Conservation (phyloP, 2,888 invertebrate genomes). For the Poecilobothrus nobilitatus region DNA sequence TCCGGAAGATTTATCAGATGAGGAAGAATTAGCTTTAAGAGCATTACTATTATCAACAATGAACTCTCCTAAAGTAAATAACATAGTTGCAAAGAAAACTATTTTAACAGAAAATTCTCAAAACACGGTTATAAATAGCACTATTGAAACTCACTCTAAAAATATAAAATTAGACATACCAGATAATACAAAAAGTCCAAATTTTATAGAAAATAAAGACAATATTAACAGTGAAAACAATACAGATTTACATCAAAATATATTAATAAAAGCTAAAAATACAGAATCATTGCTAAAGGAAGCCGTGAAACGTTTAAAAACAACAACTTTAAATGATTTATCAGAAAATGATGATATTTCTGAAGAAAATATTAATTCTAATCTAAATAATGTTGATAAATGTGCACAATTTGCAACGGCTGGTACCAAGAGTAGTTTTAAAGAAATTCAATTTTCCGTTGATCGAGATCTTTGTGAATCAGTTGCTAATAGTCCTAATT, state of each 20-base stretch:
- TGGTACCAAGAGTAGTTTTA: neutral
- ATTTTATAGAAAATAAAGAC: neutral
- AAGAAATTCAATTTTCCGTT: neutral
- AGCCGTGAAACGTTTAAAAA: slow-evolving; percentile 35
- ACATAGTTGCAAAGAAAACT: slow-evolving; percentile 13
- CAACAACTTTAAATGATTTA: slow-evolving; percentile 9
- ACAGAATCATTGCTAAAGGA: slow-evolving; percentile 32
- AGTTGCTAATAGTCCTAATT: neutral
- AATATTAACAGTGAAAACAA: slow-evolving; percentile 17
- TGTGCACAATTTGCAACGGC: neutral
- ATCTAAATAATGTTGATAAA: neutral
- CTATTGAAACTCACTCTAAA: neutral
- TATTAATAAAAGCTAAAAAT: slow-evolving; percentile 32
- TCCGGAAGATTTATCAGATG: slow-evolving; percentile 27
- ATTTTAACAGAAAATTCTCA: neutral
- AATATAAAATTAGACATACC: neutral
- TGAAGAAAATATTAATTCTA: slow-evolving; percentile 13
- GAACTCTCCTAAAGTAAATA: slow-evolving; percentile 25
- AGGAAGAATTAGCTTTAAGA: slow-evolving; percentile 37
- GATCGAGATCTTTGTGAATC: neutral
- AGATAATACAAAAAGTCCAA: neutral
- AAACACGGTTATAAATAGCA: neutral
- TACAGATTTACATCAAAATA: slow-evolving; percentile 29
- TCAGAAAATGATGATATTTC: neutral
- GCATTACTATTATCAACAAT: slow-evolving; percentile 34